phyloP scores from a whole-genome alignment of 2,113 vertebrate species.

The Hucho hucho region DNA sequence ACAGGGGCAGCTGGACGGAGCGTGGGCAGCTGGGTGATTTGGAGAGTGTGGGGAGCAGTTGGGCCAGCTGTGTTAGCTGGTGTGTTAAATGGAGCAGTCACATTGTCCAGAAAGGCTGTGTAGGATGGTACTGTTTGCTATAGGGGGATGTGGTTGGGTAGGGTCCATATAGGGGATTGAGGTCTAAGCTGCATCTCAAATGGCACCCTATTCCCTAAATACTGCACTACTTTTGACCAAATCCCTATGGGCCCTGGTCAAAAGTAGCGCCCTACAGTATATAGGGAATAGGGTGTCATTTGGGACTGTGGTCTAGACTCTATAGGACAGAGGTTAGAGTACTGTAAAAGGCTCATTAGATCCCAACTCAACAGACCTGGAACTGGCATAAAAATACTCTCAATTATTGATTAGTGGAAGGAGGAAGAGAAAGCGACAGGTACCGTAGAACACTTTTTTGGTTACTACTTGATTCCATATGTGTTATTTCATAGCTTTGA shows the following conservation, averaged over 20 bases:
- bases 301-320: too few species aligned
- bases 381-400: conserved; percentile 67
- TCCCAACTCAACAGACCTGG: conserved; percentile 24
- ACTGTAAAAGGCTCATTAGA: neutral
- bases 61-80: conserved; percentile 62
- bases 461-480: too few species aligned
- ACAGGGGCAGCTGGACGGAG: conserved; percentile 54
- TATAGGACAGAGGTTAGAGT: neutral
- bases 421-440: conserved; percentile 21
- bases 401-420: conserved; percentile 68
- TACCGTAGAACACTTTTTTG: conserved; percentile 13
- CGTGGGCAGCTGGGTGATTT: conserved; percentile 66
- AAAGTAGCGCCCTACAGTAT: neutral
- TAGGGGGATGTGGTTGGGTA: neutral
- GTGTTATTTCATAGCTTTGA: too few species aligned
- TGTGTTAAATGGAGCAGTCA: conserved; percentile 44
- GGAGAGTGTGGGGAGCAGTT: conserved; percentile 43
- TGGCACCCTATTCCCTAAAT: too few species aligned
- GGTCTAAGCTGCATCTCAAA: too few species aligned
- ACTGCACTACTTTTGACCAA: too few species aligned
- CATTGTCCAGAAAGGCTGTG: neutral
- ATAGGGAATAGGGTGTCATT: neutral
- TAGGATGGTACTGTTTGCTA: neutral
- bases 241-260: conserved; percentile 11
- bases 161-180: too few species aligned